Evolutionary conservation across 2,888 invertebrate species (phyloP), one percentile per base, ranked within the genome.

Genomic region (Polia nebulosa): DNA sequence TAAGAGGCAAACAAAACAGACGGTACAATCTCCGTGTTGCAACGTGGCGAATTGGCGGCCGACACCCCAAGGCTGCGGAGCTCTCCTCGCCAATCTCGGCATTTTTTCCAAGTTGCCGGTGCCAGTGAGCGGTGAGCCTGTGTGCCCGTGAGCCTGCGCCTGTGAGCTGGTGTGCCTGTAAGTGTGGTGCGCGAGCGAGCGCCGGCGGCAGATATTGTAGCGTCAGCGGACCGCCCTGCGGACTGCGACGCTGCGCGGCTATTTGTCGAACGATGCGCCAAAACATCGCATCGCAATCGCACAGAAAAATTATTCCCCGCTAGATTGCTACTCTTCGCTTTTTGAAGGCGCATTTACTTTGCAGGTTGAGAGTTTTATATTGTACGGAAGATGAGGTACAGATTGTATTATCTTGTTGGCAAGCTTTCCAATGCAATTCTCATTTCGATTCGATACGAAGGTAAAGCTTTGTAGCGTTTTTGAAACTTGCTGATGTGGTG

Each of bases 201-300:
- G 88, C 87, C 84, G 85, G 87, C 86, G 89, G 88, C 85, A 88
- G 90, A 93, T 92, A 94, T 93, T 93, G 93, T 90, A 88, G 82
- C 89, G 92, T 94, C 94, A 94, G 95, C 94, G 83, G 84, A 87
- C 90, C 89, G 89, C 91, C 91, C 90, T 93, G 93, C 92, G 90
- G 93, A 92, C 92, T 93, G 90, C 93, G 91, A 91, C 89, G 90
- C 63, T 72, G 64, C 79, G 85, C 87, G 89, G 87, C 89, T 93
- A 93, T 95, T 94, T 94, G 93, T 92, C 91, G 94, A 94, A 92
- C 94, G 93, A 91, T 94, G 95, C 95, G 94, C 95, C 95, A 94
- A 95, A 95, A 94, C 93, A 95, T 94, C 87, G 90, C 94, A 91
- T 92, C 89, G 93, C 92, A 93, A 94, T 95, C 92, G 91, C 88